Conservation (phyloP, 2,113 vertebrate genomes). For the Xyrauchen texanus region DNA sequence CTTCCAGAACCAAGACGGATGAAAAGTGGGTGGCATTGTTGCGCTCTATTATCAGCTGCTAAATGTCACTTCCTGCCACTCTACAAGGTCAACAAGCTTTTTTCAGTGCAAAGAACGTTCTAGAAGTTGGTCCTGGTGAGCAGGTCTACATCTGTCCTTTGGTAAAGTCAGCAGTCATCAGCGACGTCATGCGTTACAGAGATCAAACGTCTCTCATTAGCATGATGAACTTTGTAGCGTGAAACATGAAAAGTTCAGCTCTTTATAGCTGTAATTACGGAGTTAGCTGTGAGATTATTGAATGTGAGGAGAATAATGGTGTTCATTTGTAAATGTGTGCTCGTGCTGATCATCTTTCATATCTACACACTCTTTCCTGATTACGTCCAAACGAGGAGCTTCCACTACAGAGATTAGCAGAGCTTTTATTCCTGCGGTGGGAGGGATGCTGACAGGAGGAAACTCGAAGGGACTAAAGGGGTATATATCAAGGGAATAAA, state of each 20-base stretch:
- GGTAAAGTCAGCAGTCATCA: not conserved
- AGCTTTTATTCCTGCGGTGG: conserved; percentile 56
- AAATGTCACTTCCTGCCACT: no score
- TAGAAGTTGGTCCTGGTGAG: not conserved
- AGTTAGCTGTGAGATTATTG: conserved; percentile 67
- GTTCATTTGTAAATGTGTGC: conserved; percentile 64
- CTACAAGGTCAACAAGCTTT: no score
- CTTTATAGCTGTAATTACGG: conserved; percentile 64
- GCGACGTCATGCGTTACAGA: not conserved
- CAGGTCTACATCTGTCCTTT: not conserved
- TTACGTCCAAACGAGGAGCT: conserved; percentile 73
- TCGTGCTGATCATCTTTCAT: conserved; percentile 74
- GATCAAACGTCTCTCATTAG: conserved; percentile 32
- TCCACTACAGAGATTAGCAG: conserved; percentile 70
- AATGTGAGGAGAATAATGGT: conserved; percentile 67
- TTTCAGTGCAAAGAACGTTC: no score
- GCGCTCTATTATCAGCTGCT: no score
- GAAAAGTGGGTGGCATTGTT: no score
- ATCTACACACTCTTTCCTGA: conserved; percentile 67
- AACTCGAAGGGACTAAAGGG: no score
- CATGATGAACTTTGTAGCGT: conserved; percentile 54
- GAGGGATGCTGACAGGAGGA: no score
- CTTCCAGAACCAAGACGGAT: no score
- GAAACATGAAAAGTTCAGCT: conserved; percentile 38
- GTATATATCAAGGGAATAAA: no score